Base-by-base conservation (phyloP, 2,113 vertebrate species). In the Neomonachus schauinslandi region DNA sequence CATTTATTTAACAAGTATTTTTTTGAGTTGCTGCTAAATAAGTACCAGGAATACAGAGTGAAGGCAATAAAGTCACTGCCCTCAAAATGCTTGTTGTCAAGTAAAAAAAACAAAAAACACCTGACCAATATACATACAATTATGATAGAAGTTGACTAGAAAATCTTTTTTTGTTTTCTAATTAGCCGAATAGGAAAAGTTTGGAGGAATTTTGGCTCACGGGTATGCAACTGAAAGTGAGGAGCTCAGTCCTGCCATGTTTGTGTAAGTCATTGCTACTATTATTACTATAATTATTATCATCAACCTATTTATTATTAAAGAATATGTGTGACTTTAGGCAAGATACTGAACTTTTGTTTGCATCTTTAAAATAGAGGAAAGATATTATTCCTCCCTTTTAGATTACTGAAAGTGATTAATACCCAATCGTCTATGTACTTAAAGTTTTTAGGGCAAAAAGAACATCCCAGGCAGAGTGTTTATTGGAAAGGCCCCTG, bases 361-460 rank as follows among this genome's bases (percentile, higher is more conserved):
- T 80, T 87, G 19, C 22, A 84, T 74, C 13, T 89, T 59, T 86
- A 53, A 96, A 93, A 57, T 71, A 24, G n/a, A 92, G 31, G 55
- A 33, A 91, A 90, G 83, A 53, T 9, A 10, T 1, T 22, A 79
- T 86, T 80, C 28, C 15, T 96, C n/a, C 26, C 26, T 85, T 94
- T 94, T 63, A 89, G 55, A 84, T 92, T 76, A 81, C 36, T 71
- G 74, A 74, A 86, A 69, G 7, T 87, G 39, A 95, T 63, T 95
- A 46, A 82, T 82, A 77, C 3, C 12, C 31, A 53, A 65, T 24
- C 53, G 9, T 59, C n/a, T 84, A 36, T 65, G 16, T 65, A 55
- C 55, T 51, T 53, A 26, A 33, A 72, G 11, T 77, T 90, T 65
- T 67, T 65, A 59, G 5, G 33, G 15, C 31, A 72, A 91, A 77